Evolutionary conservation across 2,888 invertebrate genomes (phyloP), one percentile per base, ranked within the genome.

Genomic region (Listrodromus nycthemerus): DNA sequence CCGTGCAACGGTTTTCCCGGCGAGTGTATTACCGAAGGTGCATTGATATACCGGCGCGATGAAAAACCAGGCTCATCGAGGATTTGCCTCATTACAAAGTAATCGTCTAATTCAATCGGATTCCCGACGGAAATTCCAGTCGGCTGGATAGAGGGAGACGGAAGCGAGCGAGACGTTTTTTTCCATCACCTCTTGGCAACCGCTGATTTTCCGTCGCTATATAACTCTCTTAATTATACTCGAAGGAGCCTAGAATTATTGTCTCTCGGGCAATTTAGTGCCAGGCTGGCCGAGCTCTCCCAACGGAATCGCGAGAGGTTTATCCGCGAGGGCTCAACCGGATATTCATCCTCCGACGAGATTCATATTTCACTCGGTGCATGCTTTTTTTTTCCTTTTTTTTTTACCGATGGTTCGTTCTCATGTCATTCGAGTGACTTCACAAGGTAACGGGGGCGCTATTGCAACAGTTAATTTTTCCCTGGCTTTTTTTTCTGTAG

Each of bases 1-100:
- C 66, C 66, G 48, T 61, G 52, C 82, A 77, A 77, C 82, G 76
- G 82, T 71, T 65, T 81, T 82, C 77, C 82, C 82, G 81, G 76
- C 52, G 48, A 75, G 55, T 10, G 8, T 24, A 8, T 13, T 55
- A 24, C 30, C 58, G 16, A 6, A 16, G 16, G 4, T 30, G 27
- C 27, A 58, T 27, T 66, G 50, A 77, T 45, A 16, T 24, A 2
- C 27, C 48, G 27, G 66, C 48, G 73, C 67, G 78, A 74, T 37
- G 76, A 78, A 82, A 78, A 82, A 67, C 67, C 16, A 7, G 69
- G 48, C 33, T 45, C 45, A 69, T 70, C 52, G 78, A 45, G 73
- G 61, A 69, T 78, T 69, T 24, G 24, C 33, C 79, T 79, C 55
- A 24, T 76, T 71, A 61, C 50, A 71, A 76, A 67, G 61, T 76